Evolutionary conservation across 2,888 invertebrate species (phyloP).

Genomic region (Cotesia congregata): DNA sequence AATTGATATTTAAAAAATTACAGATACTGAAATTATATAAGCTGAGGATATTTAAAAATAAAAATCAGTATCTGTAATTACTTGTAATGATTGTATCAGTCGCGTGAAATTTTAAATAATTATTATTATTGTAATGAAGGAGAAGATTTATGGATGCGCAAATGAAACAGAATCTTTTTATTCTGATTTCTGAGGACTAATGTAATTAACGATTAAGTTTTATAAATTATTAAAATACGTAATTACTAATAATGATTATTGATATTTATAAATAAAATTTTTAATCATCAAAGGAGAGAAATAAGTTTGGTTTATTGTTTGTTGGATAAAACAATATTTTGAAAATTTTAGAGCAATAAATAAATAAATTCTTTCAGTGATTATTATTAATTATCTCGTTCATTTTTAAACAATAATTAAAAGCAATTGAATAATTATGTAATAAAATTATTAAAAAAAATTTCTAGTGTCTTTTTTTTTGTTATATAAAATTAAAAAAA

Average conservation of each 20-base stretch:
- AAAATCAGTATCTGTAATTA: neutral
- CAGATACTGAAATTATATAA: neutral
- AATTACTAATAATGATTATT: neutral
- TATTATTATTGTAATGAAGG: neutral
- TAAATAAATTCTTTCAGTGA: no score
- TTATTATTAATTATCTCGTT: no score
- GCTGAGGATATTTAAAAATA: neutral
- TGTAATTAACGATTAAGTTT: neutral
- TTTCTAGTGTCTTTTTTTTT: no score
- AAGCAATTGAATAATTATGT: no score
- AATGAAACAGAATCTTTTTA: neutral
- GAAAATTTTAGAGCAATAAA: no score
- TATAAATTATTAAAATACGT: neutral
- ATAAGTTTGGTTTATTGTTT: no score
- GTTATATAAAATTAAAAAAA: no score
- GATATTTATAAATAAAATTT: no score
- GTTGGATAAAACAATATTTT: no score
- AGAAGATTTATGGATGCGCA: neutral
- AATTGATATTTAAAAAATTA: neutral
- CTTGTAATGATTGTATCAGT: neutral
- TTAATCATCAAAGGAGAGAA: no score
- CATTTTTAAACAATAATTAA: no score
- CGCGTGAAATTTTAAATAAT: neutral
- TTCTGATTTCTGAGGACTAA: neutral
- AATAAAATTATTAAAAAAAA: no score